Base-by-base conservation (phyloP, 1,140 invertebrate species). In the Zaprionus nigranus region DNA sequence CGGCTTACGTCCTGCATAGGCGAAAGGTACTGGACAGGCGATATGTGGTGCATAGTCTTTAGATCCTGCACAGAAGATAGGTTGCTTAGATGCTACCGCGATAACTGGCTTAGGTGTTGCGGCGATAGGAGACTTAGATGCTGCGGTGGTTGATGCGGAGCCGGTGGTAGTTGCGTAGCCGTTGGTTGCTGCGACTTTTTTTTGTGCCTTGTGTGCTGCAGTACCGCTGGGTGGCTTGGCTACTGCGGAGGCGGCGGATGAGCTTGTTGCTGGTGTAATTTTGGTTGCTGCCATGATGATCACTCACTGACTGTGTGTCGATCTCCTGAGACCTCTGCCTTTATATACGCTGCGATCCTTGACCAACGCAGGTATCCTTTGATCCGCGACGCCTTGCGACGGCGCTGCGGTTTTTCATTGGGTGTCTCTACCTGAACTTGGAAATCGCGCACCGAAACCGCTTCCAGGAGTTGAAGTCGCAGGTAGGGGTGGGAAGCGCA, bases 231-330 rank as follows among this genome's bases (percentile, higher is more conserved):
- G 30, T 30, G 30, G 30, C 9, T 34, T 9, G 9, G 30, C 3
- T 9, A 3, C 30, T 34, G 28, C 7, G 15, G 22, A 5, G 2
- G 12, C 28, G 34, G 46, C 46, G 0, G 75, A 53, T 71, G 75
- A 26, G 67, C 46, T 26, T 13, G 30, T 34, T 34, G 3, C 30
- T 34, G 30, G 9, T 13, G 61, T 26, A 61, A 9, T 30, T 9
- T 7, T 30, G 28, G 70, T 68, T 78, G 71, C 46, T 78, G 57
- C 81, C 84, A 87, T 87, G 53, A 60, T 56, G 64, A 65, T 22
- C 59, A 51, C 17, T 65, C 9, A 69, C 7, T 81, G 81, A 75
- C 51, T 87, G 67, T 56, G 40, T 64, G 28, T 7, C n/a, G 38
- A 51, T 26, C 4, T 28, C 30, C 69, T 1, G 22, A 28, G 4